phyloP scores from a whole-genome alignment of 2,797 vertebrate genomes.

The Hippoglossus hippoglossus region DNA sequence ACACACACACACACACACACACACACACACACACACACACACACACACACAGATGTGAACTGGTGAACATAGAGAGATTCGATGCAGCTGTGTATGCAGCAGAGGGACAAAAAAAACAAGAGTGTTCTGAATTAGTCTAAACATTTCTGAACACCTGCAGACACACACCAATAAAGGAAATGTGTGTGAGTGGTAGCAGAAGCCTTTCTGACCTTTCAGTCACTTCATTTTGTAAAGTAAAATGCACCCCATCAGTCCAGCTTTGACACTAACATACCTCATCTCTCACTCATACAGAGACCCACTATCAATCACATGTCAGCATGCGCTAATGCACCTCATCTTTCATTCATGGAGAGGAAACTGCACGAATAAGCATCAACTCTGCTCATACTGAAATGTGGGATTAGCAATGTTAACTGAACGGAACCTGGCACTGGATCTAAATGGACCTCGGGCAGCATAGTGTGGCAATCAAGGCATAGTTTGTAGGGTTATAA shows the following conservation, averaged over 20 bases:
- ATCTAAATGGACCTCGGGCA: constrained; percentile 19
- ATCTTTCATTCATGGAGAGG: constrained; percentile 69
- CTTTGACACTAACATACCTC: constrained; percentile 57
- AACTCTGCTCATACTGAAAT: constrained; percentile 35
- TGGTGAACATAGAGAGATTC: constrained; percentile 34
- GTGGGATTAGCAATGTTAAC: constrained; percentile 40
- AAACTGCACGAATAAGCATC: constrained; percentile 51
- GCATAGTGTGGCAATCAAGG: constrained; percentile 3
- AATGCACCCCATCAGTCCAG: constrained; percentile 71
- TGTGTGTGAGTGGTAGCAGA: constrained; percentile 39
- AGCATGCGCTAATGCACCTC: constrained; percentile 57
- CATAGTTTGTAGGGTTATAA: no score
- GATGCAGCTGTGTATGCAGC: constrained; percentile 55
- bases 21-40: constrained; percentile 25
- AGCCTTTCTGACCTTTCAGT: constrained; percentile 71
- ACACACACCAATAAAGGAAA: constrained; percentile 68
- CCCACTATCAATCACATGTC: constrained; percentile 55
- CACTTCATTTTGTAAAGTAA: constrained; percentile 78
- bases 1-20: constrained; percentile 30
- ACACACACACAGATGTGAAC: constrained; percentile 31
- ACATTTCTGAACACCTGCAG: constrained; percentile 54
- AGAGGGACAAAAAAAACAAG: constrained; percentile 18
- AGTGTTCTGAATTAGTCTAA: constrained; percentile 55
- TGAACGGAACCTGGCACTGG: not conserved
- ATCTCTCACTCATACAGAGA: constrained; percentile 34